Base-by-base conservation (phyloP, 2,888 invertebrate species). In the Cosmia trapezina region DNA sequence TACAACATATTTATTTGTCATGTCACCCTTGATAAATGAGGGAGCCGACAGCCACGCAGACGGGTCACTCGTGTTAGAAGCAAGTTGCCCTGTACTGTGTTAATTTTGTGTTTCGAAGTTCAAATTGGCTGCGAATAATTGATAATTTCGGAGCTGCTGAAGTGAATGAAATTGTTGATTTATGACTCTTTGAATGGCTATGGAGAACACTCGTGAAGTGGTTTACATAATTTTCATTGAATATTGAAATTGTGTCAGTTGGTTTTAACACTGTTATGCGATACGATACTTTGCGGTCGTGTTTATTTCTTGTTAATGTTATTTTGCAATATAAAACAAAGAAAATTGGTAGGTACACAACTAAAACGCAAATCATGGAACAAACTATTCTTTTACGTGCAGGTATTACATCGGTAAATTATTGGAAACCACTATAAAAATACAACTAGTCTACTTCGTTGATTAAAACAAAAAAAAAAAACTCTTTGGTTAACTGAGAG, bases 11-110 rank as follows among this genome's bases (percentile, higher is more conserved):
- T 85, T 79, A 85, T 85, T 83, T 76, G 73, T 70, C 73, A 53
- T 63, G 79, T 71, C 73, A 73, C 62, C 12, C 19, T 62, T 83
- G 83, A 83, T 80, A 83, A 83, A 85, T 83, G 85, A 83, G 64
- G 41, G 62, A 53, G 64, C 28, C 43, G 72, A 73, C 72, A 74
- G 62, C 57, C 69, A 19, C 77, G 53, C 54, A 28, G 28, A 56
- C 69, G 71, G 83, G 83, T 80, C 80, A 83, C 70, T 83, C 66
- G 64, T 70, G 69, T 59, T 83, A 85, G 85, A 83, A 83, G 83
- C 83, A 76, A 68, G 76, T 79, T 54, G 17, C 9, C 33, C n/a
- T 43, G 41, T 65, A 68, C 62, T 75, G 53, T 56, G 37, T 59
- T 68, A 68, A 80, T 59, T 61, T 70, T 67, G 53, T 68, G 66